Evolutionary conservation across 2,113 vertebrate genomes (phyloP).

Genomic region (Trogon melanurus): DNA sequence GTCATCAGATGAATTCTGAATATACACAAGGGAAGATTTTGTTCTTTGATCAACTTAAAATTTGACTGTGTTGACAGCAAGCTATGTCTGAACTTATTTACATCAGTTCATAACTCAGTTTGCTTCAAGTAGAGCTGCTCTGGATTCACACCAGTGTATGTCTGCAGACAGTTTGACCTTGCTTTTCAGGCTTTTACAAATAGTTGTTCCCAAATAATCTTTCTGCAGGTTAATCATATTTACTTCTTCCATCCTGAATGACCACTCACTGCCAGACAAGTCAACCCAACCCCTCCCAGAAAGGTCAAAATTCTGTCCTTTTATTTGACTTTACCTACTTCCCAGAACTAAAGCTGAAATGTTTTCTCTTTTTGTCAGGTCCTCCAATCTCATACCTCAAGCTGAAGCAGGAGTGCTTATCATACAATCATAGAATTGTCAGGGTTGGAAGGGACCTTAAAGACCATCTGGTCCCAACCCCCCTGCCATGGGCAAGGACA

Average conservation of each 20-base stretch:
- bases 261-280: background rate
- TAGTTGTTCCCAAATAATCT: background rate
- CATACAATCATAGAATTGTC: no score
- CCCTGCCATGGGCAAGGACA: no score
- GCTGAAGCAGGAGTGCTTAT: background rate
- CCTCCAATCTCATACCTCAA: background rate
- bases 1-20: conserved; percentile 24
- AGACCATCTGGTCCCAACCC: no score
- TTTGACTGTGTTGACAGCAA: conserved; percentile 51
- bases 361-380: background rate
- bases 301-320: background rate
- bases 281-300: background rate
- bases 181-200: background rate
- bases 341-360: background rate
- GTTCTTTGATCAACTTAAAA: conserved; percentile 51
- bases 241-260: background rate
- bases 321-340: background rate
- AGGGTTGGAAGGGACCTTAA: no score
- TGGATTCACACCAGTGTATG: background rate
- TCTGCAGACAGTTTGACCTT: background rate
- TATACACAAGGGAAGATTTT: conserved; percentile 26
- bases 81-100: conserved; percentile 47
- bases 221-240: conserved; percentile 13
- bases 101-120: conserved; percentile 1
- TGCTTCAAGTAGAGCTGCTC: background rate